Conservation (phyloP, 1,140 invertebrate species). For the Pomacea maculata region DNA sequence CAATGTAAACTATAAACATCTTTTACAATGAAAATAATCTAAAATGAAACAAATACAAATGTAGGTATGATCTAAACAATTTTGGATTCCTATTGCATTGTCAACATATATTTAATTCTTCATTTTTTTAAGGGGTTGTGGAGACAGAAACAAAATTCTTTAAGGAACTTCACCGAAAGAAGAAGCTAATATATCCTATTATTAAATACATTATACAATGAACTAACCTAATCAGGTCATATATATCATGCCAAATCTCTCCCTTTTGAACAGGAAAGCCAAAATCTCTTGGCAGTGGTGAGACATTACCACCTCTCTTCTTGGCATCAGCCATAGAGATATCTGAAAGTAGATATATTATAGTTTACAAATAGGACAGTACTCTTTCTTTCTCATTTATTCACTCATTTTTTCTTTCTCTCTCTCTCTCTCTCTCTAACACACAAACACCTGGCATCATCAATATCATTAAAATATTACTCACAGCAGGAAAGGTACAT, state of each 20-base stretch:
- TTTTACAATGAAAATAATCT: no score
- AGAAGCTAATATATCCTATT: no score
- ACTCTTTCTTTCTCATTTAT: neutral
- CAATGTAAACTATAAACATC: no score
- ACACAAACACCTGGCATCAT: neutral
- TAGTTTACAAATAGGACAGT: neutral
- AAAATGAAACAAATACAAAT: neutral
- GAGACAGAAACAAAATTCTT: no score
- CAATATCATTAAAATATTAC: no score
- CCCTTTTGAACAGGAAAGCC: constrained; percentile 57
- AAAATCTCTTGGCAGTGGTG: constrained; percentile 62
- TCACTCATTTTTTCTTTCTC: neutral
- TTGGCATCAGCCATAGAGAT: constrained; percentile 59
- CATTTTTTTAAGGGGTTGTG: no score
- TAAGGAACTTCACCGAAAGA: no score
- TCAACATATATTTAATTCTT: neutral
- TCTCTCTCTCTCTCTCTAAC: neutral
- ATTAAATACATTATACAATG: no score
- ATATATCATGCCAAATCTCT: constrained; percentile 62
- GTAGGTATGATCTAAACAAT: neutral
- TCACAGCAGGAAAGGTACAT: no score
- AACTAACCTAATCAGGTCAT: constrained; percentile 61
- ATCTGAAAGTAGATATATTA: constrained; percentile 37
- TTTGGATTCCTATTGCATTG: neutral
- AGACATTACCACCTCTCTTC: constrained; percentile 41